phyloP scores from a whole-genome alignment of 2,888 invertebrate genomes.

The Apamea sordens region DNA sequence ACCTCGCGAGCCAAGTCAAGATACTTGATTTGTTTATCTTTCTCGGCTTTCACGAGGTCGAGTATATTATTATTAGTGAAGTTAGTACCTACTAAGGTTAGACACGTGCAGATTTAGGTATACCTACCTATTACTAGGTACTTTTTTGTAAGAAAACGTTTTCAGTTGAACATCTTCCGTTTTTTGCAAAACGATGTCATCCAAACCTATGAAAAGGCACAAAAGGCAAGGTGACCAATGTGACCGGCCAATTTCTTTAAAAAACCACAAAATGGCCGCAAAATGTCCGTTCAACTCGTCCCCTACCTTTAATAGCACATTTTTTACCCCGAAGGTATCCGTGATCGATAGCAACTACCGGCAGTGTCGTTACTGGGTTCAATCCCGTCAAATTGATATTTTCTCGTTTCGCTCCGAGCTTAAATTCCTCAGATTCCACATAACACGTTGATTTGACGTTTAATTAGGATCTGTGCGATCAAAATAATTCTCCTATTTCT shows the following conservation, averaged over 20 bases:
- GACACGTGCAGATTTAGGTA: background rate
- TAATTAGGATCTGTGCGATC: constrained; percentile 62
- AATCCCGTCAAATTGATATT: constrained; percentile 51
- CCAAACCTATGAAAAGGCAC: constrained; percentile 1
- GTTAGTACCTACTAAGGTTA: background rate
- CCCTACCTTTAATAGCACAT: constrained; percentile 31
- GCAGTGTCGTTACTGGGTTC: constrained; percentile 32
- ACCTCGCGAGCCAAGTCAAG: too few relatives aligned
- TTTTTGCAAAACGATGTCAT: constrained; percentile 30
- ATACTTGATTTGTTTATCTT: too few relatives aligned
- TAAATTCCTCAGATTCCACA: constrained; percentile 53
- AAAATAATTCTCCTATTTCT: constrained; percentile 57
- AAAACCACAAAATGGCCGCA: constrained; percentile 33
- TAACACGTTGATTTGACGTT: constrained; percentile 61
- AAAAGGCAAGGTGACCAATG: constrained; percentile 30
- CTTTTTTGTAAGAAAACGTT: background rate
- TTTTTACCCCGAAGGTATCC: constrained; percentile 33
- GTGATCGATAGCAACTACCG: constrained; percentile 43
- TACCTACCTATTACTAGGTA: background rate
- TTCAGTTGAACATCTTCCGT: constrained; percentile 12
- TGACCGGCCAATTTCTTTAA: constrained; percentile 39
- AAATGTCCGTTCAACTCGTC: constrained; percentile 24
- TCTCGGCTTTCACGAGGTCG: too few relatives aligned
- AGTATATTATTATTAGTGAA: constrained; percentile 1
- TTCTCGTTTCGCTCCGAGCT: constrained; percentile 28